Evolutionary conservation across 1,140 invertebrate species (phyloP).

Genomic region (Cryptotermes secundus): DNA sequence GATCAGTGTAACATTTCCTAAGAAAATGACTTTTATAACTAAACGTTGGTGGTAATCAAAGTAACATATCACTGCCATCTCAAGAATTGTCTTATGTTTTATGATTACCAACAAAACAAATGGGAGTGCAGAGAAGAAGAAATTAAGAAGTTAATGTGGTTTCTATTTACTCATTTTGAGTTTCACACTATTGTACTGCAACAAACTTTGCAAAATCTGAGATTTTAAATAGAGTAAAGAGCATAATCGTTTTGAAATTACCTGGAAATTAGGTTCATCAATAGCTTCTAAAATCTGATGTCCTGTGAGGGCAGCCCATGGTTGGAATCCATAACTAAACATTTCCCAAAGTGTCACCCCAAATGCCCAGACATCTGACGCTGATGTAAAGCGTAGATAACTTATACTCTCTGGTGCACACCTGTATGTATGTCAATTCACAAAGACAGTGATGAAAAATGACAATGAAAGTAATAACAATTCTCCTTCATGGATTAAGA

Average conservation of each 20-base stretch:
- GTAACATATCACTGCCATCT: no score
- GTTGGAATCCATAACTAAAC: slow-evolving; percentile 97
- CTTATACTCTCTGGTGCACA: slow-evolving; percentile 98
- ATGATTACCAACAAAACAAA: no score
- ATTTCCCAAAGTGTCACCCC: slow-evolving; percentile 99
- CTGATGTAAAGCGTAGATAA: slow-evolving; percentile 91
- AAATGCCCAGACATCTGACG: slow-evolving; percentile 97
- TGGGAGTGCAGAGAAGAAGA: no score
- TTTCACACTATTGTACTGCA: not conserved
- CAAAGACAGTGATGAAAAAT: no score
- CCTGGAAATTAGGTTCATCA: slow-evolving; percentile 85
- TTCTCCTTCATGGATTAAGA: not conserved
- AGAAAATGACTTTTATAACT: no score
- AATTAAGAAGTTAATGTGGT: no score
- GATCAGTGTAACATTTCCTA: no score
- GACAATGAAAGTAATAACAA: no score
- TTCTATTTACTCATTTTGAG: no score
- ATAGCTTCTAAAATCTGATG: slow-evolving; percentile 95
- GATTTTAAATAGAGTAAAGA: slow-evolving; percentile 29
- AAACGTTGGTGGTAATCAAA: no score
- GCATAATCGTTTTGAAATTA: slow-evolving; percentile 38
- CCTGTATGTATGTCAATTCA: slow-evolving; percentile 48
- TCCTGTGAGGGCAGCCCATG: slow-evolving; percentile 93
- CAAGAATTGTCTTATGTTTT: no score
- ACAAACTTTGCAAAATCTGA: slow-evolving; percentile 31